Base-by-base conservation (phyloP, 2,888 invertebrate genomes). In the Vanessa cardui region DNA sequence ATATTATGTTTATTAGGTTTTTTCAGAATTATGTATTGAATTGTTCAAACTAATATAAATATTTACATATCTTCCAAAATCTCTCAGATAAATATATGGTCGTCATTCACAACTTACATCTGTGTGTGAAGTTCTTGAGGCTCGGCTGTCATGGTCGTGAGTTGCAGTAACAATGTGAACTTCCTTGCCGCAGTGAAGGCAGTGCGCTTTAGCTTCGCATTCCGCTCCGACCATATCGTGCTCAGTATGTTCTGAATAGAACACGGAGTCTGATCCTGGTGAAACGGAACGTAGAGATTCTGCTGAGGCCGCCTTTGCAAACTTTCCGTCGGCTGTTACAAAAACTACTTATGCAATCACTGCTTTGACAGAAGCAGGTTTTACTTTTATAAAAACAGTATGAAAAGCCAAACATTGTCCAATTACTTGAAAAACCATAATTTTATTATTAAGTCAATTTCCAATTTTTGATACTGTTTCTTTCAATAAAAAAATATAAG, bases 251-350 rank as follows among this genome's bases (percentile, higher is more conserved):
- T 97, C 97, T 80, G 97, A 97, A 89, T 97, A 97, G 88, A 98
- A 98, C 33, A 98, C 97, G 67, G 97, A 97, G 86, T 98, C 97
- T 73, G 97, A 97, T 31, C 98, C 97, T 5, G 97, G 97, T 79
- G 97, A 97, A 50, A 96, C 97, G n/a, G 97, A 97, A 59, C 97
- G 94, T 64, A 98, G 89, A 1, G 97, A 97, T 88, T 98, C 98
- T 58, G 97, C 96, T 76, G 97, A 97, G 69, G 97, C 94, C 12
- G 97, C 97, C 88, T 97, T 97, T 63, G 96, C 89, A 75, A 86
- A 90, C 81, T 92, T 92, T 70, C 84, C 85, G 77, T 92, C 92
- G 90, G 77, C 68, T 68, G 71, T 72, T 62, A 72, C 70, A 70
- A 70, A 72, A 72, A 72, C 72, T 72, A 56, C 56, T 56, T 61